phyloP scores from a whole-genome alignment of 2,113 vertebrate genomes.

The Ceyx melanurus region DNA sequence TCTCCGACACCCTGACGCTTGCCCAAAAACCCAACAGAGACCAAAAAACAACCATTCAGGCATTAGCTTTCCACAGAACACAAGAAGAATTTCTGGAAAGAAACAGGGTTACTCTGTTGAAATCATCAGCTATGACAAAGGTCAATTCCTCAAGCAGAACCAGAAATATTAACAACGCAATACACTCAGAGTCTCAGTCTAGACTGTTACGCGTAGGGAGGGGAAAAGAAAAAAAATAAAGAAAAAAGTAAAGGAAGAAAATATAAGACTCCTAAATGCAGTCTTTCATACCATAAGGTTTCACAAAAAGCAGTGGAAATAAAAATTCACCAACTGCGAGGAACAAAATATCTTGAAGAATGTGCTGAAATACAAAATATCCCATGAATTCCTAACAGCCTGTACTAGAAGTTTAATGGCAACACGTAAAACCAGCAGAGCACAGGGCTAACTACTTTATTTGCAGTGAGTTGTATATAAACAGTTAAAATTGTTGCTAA shows the following conservation, averaged over 20 bases:
- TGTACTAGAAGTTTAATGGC: not conserved
- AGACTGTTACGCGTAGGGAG: too few relatives aligned
- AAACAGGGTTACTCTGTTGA: not conserved
- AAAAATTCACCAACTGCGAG: not conserved
- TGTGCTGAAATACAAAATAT: not conserved
- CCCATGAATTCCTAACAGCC: not conserved
- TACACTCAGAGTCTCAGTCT: not conserved
- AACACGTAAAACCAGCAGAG: not conserved
- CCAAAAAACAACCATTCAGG: not conserved
- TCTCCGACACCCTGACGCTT: not conserved
- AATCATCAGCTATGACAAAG: not conserved
- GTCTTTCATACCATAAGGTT: not conserved
- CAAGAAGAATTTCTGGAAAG: not conserved
- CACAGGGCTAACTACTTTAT: not conserved
- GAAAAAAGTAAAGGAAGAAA: not conserved
- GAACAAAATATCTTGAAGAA: not conserved
- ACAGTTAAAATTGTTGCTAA: not conserved
- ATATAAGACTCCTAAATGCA: not conserved
- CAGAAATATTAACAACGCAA: not conserved
- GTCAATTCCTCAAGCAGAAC: not conserved
- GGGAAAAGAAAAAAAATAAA: not conserved
- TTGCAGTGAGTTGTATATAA: not conserved
- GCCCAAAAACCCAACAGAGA: not conserved
- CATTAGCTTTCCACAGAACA: not conserved
- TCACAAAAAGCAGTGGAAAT: not conserved